A percentile compares a stretch with the other conserved stretches of the same genome.
Conservation (phyloP, 2,113 vertebrate species). For the Lophochroa leadbeateri region DNA sequence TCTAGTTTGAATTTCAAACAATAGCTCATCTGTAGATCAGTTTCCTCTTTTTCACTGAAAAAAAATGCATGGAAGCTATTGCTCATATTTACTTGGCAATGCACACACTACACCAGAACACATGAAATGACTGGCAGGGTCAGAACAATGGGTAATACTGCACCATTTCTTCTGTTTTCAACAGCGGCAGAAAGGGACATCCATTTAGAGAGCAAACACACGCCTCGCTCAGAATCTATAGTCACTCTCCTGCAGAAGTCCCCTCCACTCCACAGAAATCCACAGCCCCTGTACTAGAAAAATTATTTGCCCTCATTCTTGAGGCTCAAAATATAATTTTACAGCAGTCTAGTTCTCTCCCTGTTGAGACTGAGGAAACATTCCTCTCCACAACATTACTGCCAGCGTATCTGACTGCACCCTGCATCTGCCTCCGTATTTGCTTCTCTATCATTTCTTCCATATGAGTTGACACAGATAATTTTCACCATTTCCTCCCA, state of each 20-base stretch:
- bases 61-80: neutral
- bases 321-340: neutral
- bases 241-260: neutral
- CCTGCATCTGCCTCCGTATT: neutral
- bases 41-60: neutral
- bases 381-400: neutral
- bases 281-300: neutral
- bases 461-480: rapidly evolving
- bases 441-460: neutral
- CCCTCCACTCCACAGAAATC: neutral
- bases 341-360: neutral
- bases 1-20: neutral
- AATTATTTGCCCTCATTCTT: neutral
- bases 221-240: neutral
- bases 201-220: neutral
- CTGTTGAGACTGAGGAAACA: neutral
- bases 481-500: neutral
- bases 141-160: neutral
- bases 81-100: neutral
- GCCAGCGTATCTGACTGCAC: neutral
- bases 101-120: neutral
- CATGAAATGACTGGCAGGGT: neutral
- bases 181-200: neutral
- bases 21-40: neutral
- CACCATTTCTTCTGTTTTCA: neutral